These are phyloP conservation scores for Pelmatolapia mariae DNA, from an alignment of 2,113 vertebrate genomes.

Conservation along the genomic window DNA sequence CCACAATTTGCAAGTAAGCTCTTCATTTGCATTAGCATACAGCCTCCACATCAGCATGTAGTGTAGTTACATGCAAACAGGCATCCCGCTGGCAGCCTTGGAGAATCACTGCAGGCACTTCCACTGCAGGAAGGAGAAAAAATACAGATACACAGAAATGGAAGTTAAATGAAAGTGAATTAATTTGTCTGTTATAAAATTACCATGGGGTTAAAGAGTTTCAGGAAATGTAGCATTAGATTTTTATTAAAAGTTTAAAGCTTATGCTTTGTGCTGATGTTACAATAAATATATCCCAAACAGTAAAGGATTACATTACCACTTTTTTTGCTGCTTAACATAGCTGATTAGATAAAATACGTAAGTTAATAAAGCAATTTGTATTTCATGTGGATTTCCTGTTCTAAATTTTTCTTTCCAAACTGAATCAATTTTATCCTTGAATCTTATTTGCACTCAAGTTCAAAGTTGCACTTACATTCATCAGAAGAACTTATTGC, in stretches of 20 bases:
- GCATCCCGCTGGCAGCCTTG: conserved; percentile 54
- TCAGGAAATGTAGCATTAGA: conserved; percentile 11
- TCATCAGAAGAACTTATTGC: not conserved
- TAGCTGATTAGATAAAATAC: not conserved
- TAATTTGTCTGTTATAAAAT: not conserved
- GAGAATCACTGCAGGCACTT: conserved; percentile 66
- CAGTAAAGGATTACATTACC: not conserved
- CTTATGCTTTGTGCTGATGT: not conserved
- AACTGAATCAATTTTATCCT: not conserved
- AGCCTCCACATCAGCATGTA: conserved; percentile 65
- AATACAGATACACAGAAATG: not conserved
- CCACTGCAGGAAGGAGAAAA: conserved; percentile 58
- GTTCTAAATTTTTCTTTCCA: not conserved
- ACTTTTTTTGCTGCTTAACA: not conserved
- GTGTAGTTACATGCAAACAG: conserved; percentile 70
- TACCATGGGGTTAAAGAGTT: not conserved
- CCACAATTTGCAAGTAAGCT: not conserved
- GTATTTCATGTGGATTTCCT: not conserved
- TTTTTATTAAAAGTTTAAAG: not conserved
- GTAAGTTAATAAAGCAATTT: not conserved
- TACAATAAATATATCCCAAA: not conserved
- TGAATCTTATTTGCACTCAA: not conserved
- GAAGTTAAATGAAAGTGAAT: not conserved
- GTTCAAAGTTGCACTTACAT: not conserved
- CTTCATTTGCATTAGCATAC: conserved; percentile 62